phyloP scores from a whole-genome alignment of 2,888 invertebrate genomes.

The Xanthorhoe spadicearia region DNA sequence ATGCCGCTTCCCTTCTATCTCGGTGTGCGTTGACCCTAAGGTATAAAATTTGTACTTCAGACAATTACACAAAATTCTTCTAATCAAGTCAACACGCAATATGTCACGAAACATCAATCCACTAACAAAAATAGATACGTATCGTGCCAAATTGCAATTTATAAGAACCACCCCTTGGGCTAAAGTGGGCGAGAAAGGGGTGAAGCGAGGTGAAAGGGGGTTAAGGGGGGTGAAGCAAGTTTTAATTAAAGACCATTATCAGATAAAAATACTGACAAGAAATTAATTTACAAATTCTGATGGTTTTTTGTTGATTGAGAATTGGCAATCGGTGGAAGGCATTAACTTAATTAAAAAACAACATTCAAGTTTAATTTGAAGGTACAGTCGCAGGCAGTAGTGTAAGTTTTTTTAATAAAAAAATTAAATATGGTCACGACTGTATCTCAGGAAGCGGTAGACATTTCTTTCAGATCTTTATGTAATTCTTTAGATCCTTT shows the following conservation, averaged over 20 bases:
- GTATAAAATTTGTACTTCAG: no score
- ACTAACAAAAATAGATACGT: constrained; percentile 39
- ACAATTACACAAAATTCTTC: neutral
- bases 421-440: no score
- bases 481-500: no score
- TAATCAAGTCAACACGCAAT: constrained; percentile 15
- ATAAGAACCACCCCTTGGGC: constrained; percentile 28
- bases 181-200: constrained; percentile 22
- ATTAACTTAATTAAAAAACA: constrained; percentile 5
- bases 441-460: no score
- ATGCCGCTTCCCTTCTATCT: no score
- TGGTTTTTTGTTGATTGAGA: constrained; percentile 31
- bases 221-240: constrained; percentile 51
- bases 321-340: constrained; percentile 14
- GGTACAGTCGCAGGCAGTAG: neutral
- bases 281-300: constrained; percentile 49
- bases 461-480: no score
- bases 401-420: neutral
- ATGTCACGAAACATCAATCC: constrained; percentile 30
- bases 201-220: constrained; percentile 29
- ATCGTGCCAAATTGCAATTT: constrained; percentile 48
- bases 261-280: constrained; percentile 49
- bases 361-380: neutral
- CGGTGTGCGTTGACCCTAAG: no score
- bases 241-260: constrained; percentile 65